These are phyloP conservation scores for Nylanderia fulva DNA, from an alignment of 1,140 invertebrate species.

Conservation along the genomic window DNA sequence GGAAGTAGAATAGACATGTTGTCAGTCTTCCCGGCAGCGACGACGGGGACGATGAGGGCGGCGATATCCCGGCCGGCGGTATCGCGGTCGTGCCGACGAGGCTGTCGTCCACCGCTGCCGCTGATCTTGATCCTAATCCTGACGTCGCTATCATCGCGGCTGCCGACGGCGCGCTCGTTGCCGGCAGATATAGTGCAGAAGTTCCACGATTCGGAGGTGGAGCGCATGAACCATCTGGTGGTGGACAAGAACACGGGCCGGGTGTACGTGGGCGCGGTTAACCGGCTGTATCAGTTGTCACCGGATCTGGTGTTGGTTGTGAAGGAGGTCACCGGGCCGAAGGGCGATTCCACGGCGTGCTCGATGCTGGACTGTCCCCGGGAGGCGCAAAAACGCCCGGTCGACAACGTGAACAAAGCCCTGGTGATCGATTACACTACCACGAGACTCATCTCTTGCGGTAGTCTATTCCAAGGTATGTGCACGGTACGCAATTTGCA, in stretches of 20 bases:
- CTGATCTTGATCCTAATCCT: constrained; percentile 65
- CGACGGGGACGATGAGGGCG: constrained; percentile 58
- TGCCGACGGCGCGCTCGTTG: constrained; percentile 82
- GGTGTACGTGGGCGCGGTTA: constrained; percentile 97
- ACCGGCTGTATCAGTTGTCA: constrained; percentile 96
- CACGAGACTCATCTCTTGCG: constrained; percentile 96
- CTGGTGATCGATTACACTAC: constrained; percentile 97
- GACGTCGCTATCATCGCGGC: constrained; percentile 84
- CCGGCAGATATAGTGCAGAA: constrained; percentile 88
- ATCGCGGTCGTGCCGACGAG: constrained; percentile 50
- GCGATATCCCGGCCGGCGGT: constrained; percentile 37
- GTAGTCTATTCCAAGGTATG: constrained; percentile 95
- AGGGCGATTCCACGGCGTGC: constrained; percentile 95
- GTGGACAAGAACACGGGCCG: constrained; percentile 96
- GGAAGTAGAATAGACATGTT: constrained; percentile 77
- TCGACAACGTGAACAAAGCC: constrained; percentile 98
- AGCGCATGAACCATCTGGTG: constrained; percentile 94
- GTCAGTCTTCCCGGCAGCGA: constrained; percentile 73
- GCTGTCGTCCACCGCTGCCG: constrained; percentile 49
- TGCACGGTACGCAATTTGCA: constrained; percentile 95
- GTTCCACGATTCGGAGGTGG: constrained; percentile 88
- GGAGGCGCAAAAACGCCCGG: constrained; percentile 90
- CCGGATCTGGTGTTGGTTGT: constrained; percentile 93
- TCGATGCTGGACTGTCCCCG: constrained; percentile 93
- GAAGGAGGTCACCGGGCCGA: constrained; percentile 94